Evolutionary conservation across 2,888 invertebrate genomes (phyloP), one percentile per base, ranked within the genome.

Genomic region (Agrochola lychnidis): DNA sequence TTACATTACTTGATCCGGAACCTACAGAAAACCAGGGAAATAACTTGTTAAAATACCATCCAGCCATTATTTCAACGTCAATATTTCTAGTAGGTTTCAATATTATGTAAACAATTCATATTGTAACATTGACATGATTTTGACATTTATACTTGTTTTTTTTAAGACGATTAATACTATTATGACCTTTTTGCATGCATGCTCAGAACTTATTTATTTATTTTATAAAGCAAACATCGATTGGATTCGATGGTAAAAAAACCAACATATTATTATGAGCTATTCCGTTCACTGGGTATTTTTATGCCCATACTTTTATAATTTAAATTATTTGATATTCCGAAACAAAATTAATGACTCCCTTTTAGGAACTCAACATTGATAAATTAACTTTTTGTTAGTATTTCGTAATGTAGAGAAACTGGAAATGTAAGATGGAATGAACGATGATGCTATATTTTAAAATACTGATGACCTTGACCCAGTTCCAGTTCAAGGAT

Each of bases 401-500:
- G 84, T 78, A 70, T 67, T 67, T 70, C 56, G 81, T 82, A 80
- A 82, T 83, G 79, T 74, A 81, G 76, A 75, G 64, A 81, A 51
- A 82, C 66, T 89, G 89, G 93, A 91, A 92, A 92, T 94, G 92
- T 92, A 92, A 95, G 91, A 94, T 95, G 95, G 95, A 95, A 95
- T 95, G 95, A 93, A 93, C 89, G 89, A 91, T 93, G 92, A 91
- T 87, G 72, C 89, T 92, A 90, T 90, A 92, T 90, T 94, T 91
- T 92, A 93, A 93, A 94, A 93, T 92, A 92, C 91, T 91, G 94
- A 96, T 95, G 96, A 97, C 97, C 97, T 97, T 97, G 94, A 97
- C 95, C 97, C 97, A 97, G 94, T 97, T 97, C 97, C 97, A 97
- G 96, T 97, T 97, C 91, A 96, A 95, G 93, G 97, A 97, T 94